Conservation (phyloP, 2,888 invertebrate genomes). For the Archips crataeganus region DNA sequence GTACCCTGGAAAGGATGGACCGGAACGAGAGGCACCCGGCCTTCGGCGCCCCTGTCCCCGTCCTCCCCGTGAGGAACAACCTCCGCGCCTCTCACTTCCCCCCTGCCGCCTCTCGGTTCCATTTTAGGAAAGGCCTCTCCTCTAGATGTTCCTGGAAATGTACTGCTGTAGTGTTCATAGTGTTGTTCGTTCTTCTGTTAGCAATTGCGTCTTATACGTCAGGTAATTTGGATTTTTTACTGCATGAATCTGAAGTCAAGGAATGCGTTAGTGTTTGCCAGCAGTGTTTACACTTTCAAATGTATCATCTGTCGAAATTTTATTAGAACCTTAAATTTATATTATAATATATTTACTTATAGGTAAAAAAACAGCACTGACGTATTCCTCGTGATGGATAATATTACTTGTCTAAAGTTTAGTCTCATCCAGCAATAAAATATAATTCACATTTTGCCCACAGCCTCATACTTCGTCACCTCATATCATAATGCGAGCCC, state of each 20-base stretch:
- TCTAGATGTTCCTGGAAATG: slow-evolving; percentile 97
- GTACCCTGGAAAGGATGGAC: slow-evolving; percentile 82
- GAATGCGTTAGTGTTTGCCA: background rate
- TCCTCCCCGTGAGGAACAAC: slow-evolving; percentile 91
- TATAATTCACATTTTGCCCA: slow-evolving; percentile 49
- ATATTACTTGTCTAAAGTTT: background rate
- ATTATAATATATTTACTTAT: background rate
- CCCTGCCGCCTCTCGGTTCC: slow-evolving; percentile 90
- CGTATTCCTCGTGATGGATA: background rate
- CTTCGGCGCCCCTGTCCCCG: slow-evolving; percentile 89
- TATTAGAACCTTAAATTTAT: background rate
- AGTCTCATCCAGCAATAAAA: background rate
- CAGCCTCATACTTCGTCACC: slow-evolving; percentile 93
- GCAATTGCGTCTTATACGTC: slow-evolving; percentile 95
- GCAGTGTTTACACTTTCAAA: background rate
- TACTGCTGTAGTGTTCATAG: slow-evolving; percentile 94
- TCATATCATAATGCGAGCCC: slow-evolving; percentile 93
- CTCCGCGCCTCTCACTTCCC: slow-evolving; percentile 91
- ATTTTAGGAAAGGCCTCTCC: slow-evolving; percentile 94
- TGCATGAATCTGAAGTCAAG: background rate
- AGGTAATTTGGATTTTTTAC: slow-evolving; percentile 83
- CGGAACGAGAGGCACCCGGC: slow-evolving; percentile 87
- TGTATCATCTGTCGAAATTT: background rate
- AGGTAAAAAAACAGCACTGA: background rate
- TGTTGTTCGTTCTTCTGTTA: slow-evolving; percentile 92